Conservation (phyloP, 2,113 vertebrate genomes). For the Cyprinodon tularosa region DNA sequence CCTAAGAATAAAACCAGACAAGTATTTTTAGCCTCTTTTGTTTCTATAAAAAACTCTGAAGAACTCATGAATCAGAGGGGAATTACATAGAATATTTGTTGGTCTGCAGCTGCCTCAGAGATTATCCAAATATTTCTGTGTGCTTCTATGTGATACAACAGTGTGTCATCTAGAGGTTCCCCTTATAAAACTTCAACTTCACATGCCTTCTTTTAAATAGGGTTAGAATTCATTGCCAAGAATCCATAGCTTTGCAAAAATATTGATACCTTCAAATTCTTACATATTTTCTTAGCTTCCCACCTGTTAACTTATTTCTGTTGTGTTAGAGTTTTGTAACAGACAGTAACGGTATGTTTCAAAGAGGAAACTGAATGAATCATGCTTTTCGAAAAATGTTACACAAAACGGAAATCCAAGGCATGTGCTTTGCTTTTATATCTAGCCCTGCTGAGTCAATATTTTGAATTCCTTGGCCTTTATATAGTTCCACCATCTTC, state of each 20-base stretch:
- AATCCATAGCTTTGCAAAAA: not conserved
- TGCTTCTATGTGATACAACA: not conserved
- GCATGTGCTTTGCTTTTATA: too few relatives aligned
- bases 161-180: not conserved
- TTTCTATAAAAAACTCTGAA: not conserved
- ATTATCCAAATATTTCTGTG: not conserved
- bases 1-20: not conserved
- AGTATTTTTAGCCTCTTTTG: not conserved
- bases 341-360: too few relatives aligned
- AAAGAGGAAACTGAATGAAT: too few relatives aligned
- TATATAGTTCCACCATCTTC: not conserved
- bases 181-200: not conserved
- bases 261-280: not conserved
- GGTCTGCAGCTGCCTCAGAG: not conserved
- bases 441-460: too few relatives aligned
- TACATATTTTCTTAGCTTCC: not conserved
- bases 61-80: not conserved
- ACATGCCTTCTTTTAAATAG: too few relatives aligned
- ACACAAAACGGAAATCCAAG: too few relatives aligned
- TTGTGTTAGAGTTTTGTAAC: not conserved
- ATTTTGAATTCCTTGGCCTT: not conserved
- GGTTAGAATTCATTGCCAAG: not conserved
- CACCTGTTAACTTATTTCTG: not conserved
- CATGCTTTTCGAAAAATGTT: too few relatives aligned
- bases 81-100: not conserved